Base-by-base conservation (phyloP, 1,140 invertebrate genomes). In the Condylostylus longicornis region DNA sequence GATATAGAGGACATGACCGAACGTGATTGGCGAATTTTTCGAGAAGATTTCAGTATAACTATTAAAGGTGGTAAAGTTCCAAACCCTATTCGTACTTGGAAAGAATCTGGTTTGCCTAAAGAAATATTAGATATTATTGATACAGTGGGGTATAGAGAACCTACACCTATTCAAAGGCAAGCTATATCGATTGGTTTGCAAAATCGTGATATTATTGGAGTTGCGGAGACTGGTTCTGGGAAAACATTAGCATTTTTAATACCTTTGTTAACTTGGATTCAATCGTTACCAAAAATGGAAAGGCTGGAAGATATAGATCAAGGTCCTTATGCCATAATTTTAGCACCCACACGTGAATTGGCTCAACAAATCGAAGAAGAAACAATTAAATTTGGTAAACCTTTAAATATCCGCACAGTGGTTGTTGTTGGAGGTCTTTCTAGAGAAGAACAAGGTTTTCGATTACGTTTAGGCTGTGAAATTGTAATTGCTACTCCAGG, bases 401-500 rank as follows among this genome's bases (percentile, higher is more conserved):
- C 84, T 4, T 66, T 99, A 7, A 90, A 88, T 18, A 95, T 99
- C 32, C 73, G 90, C 37, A 97, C 93, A 19, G 94, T 98, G 0
- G 89, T 97, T 6, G 88, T 99, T 25, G 97, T 99, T 43, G 96
- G 96, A 61, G 95, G 95, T 65, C 64, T 98, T 2, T 96, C 90
- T 0, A 71, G 93, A 48, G 96, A 99, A 67, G 96, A 98, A 45
- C 96, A 99, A 71, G 95, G 94, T 41, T 96, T 98, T 54, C 79
- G 90, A 48, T 65, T 99, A 13, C 68, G 94, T 49, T 75, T 96
- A 65, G 96, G 96, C 30, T 98, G 95, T 64, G 95, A 99, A 81
- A 97, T 99, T 57, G 94, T 99, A n/a, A 99, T 99, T 58, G 96
- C 95, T 18, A 99, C 96, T 1, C 96, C 96, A 32, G 96, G 96